Percentiles rank a stretch among this genome's conserved stretches.
These are phyloP conservation scores for Ostrea denselamellosa DNA, from an alignment of 1,140 invertebrate genomes.

Conservation along the genomic window DNA sequence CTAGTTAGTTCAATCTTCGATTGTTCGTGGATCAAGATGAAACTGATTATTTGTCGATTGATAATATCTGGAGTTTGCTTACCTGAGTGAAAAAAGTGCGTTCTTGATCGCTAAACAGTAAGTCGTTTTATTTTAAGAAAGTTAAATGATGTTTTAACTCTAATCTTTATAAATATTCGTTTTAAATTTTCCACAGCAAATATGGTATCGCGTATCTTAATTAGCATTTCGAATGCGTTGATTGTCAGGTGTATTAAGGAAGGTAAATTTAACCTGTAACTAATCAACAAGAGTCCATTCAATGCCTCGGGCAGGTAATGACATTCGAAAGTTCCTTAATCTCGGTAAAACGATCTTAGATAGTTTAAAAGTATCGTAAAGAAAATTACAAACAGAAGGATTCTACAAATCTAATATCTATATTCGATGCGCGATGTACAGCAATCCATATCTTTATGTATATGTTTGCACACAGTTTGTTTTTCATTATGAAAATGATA, in stretches of 20 bases:
- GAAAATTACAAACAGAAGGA: too few relatives aligned
- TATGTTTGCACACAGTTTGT: too few relatives aligned
- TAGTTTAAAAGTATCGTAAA: too few relatives aligned
- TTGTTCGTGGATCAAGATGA: slow-evolving; percentile 4
- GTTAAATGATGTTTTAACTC: not conserved
- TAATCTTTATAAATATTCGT: not conserved
- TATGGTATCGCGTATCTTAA: not conserved
- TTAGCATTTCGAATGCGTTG: slow-evolving; percentile 11
- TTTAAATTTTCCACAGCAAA: not conserved
- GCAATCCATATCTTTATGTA: too few relatives aligned
- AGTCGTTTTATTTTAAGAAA: not conserved
- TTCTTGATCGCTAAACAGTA: not conserved
- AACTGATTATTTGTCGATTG: not conserved
- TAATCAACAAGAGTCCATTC: not conserved
- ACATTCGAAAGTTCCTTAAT: not conserved
- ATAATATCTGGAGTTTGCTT: slow-evolving; percentile 4
- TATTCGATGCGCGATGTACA: too few relatives aligned
- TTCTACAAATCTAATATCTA: too few relatives aligned
- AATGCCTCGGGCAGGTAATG: not conserved
- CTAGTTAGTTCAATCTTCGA: slow-evolving; percentile 3
- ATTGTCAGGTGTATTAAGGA: not conserved
- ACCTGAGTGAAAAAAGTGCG: slow-evolving; percentile 1
- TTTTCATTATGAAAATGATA: not conserved
- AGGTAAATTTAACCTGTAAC: slow-evolving; percentile 9
- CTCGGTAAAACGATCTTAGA: not conserved